Evolutionary conservation across 2,113 vertebrate species (phyloP).

Genomic region (Collichthys lucidus): DNA sequence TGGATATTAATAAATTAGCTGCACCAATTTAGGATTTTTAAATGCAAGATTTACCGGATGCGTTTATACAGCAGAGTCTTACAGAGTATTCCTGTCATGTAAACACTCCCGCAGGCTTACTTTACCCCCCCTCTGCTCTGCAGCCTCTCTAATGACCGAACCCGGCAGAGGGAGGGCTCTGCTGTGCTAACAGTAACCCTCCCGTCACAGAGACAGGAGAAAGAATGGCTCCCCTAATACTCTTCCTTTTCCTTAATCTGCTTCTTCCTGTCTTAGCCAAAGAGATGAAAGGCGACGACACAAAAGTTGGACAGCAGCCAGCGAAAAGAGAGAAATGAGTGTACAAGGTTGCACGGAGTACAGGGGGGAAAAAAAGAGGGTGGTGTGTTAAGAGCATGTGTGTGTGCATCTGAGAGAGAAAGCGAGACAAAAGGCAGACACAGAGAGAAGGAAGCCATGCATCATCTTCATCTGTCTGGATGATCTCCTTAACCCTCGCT

Average conservation of each 20-base stretch:
- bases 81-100: slow-evolving; percentile 56
- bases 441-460: slow-evolving; percentile 39
- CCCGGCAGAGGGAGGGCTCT: slow-evolving; percentile 56
- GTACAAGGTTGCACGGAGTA: slow-evolving; percentile 47
- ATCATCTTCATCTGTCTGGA: slow-evolving; percentile 70
- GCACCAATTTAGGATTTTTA: background rate
- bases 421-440: slow-evolving; percentile 30
- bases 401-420: slow-evolving; percentile 16
- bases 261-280: slow-evolving; percentile 59
- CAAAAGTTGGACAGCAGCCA: slow-evolving; percentile 59
- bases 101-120: slow-evolving; percentile 60
- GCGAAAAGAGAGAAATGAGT: slow-evolving; percentile 32
- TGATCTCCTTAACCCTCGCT: slow-evolving; percentile 70
- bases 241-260: slow-evolving; percentile 69
- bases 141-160: slow-evolving; percentile 68
- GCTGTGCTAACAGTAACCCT: slow-evolving; percentile 50
- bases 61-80: slow-evolving; percentile 3
- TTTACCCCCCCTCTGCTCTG: slow-evolving; percentile 35
- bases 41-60: background rate
- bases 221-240: slow-evolving; percentile 67
- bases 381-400: background rate
- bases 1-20: no score
- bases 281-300: slow-evolving; percentile 69
- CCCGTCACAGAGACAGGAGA: slow-evolving; percentile 50
- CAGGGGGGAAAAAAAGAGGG: background rate